Base-by-base conservation (phyloP, 2,888 invertebrate species). In the Megastigmus dorsalis region DNA sequence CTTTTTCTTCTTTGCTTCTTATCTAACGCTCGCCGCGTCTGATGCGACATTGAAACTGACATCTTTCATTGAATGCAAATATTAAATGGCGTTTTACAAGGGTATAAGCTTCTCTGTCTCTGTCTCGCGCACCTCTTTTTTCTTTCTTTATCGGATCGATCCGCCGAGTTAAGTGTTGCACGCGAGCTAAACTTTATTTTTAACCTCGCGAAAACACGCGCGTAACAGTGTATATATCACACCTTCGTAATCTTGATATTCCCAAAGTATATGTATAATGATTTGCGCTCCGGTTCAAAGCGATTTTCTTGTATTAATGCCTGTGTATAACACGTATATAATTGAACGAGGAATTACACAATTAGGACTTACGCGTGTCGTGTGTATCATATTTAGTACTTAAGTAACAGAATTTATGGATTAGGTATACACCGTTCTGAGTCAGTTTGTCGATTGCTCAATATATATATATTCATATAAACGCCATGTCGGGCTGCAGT, bases 11-110 rank as follows among this genome's bases (percentile, higher is more conserved):
- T 52, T 28, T 30, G 1, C 6, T 28, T 52, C 3, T 48, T 38
- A 5, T 48, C 26, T 54, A 2, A n/a, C 10, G 9, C 2, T 0
- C 33, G 23, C 5, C 38, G 38, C n/a, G n/a, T n/a, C n/a, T n/a
- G n/a, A n/a, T n/a, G n/a, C 20, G 65, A 65, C 65, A 65, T 65
- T 71, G 65, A 45, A 67, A 62, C 15, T 38, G 48, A 43, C 52
- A 52, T 43, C 60, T 66, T 67, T 60, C 52, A 66, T 60, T 36
- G 45, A 54, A 26, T 3, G 18, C 3, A 28, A 68, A 59, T 68
- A 70, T 33, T 30, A 52, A 60, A 20, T 50, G 43, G 9, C 18
- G n/a, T n/a, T 50, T 6, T 10, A 20, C 20, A n/a, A 30, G n/a
- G 33, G 18, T 6, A 23, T 7, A 41, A 54, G 41, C 28, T 36